Evolutionary conservation across 2,113 vertebrate genomes (phyloP), one percentile per base, ranked within the genome.

Genomic region (Anoura caudifer): DNA sequence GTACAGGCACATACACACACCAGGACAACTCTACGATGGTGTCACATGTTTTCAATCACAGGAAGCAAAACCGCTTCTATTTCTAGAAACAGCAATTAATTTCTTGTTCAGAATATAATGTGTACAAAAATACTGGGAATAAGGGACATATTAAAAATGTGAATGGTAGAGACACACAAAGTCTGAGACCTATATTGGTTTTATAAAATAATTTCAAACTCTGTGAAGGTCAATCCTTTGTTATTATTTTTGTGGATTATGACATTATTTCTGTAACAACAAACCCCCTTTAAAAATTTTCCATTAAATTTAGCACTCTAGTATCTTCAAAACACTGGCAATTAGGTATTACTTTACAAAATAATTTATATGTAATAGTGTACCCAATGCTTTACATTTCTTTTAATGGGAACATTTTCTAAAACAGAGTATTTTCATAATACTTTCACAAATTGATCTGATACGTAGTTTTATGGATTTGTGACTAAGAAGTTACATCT

Each of bases 341-440:
- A 75, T 85, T 67, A 93, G 93, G 28, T 83, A 54, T 87, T 75
- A 87, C 26, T 83, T 95, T 75, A 22, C 75, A 69, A 31, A n/a
- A 13, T 56, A 69, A 83, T 15, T 83, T 59, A 77, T 20, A 83
- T 47, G 10, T 24, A 63, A 36, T 31, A 36, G 26, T 31, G 11
- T 63, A 63, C 4, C n/a, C 50, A 50, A 50, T 36, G 14, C 6
- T 43, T 77, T 86, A 36, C 63, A 4, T 73, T 90, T 75, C 47
- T 75, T 75, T 95, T 33, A 76, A 81, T 75, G 41, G 41, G n/a
- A 77, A 63, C 77, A 95, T 67, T 90, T 93, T 63, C 84, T 82
- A 61, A 75, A 31, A 14, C 26, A 28, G 59, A 28, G 4, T 31
- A 31, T 63, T 63, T 63, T 31, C 28, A 63, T 63, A 61, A 61